Evolutionary conservation across 2,113 vertebrate genomes (phyloP).

Genomic region (Ammospiza caudacuta): DNA sequence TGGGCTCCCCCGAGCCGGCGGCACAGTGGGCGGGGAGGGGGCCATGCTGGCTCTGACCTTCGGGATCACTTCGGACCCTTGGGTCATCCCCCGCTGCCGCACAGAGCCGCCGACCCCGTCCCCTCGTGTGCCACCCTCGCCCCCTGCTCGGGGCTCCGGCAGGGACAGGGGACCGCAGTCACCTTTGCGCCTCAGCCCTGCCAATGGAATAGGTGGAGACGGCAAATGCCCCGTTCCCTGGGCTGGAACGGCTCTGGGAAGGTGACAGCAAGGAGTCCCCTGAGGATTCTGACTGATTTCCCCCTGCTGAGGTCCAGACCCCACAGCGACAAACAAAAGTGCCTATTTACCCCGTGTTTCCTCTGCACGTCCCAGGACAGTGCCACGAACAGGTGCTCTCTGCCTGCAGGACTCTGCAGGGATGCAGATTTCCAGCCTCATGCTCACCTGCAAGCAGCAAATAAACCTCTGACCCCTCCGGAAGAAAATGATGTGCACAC

Average conservation of each 20-base stretch:
- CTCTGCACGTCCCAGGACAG: not conserved
- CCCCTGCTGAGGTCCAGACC: not conserved
- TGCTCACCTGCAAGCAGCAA: not conserved
- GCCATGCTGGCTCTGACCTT: not conserved
- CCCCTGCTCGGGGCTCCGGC: accelerated
- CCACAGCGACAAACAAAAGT: not conserved
- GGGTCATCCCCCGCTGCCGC: not conserved
- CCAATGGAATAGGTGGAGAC: accelerated
- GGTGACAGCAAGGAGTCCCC: not conserved
- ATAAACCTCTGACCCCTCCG: accelerated
- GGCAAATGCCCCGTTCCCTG: not conserved
- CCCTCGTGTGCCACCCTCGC: not conserved
- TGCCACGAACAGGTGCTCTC: not conserved
- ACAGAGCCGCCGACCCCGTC: not conserved
- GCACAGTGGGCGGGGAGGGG: not conserved
- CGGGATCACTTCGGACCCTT: not conserved
- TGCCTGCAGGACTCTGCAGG: not conserved
- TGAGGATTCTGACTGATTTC: not conserved
- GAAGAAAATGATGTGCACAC: accelerated
- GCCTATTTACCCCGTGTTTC: accelerated
- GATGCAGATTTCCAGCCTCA: not conserved
- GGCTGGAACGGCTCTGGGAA: not conserved
- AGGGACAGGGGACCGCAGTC: not conserved
- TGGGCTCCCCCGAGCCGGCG: not conserved
- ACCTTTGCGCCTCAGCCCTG: not conserved